A percentile compares a stretch with the other conserved stretches of the same genome.
Conservation (phyloP, 2,888 invertebrate genomes). For the Ethmia dodecea region DNA sequence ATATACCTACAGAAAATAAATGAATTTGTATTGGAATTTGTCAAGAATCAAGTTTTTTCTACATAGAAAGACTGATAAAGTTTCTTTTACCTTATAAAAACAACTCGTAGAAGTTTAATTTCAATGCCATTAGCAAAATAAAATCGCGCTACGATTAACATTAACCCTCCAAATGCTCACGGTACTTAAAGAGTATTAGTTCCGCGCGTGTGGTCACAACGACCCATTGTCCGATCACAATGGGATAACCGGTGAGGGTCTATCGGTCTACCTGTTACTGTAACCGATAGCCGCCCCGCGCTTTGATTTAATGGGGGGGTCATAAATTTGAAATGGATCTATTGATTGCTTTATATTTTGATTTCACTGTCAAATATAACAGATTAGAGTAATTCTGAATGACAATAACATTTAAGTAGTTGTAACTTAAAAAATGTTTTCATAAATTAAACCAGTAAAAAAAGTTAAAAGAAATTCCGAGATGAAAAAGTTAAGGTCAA, state of each 20-base stretch:
- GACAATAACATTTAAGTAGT: background rate
- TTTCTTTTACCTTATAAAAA: no score
- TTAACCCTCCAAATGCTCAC: slow-evolving; percentile 12
- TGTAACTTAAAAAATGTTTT: background rate
- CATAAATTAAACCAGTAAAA: background rate
- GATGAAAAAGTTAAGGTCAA: no score
- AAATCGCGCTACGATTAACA: slow-evolving; percentile 12
- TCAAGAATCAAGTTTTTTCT: no score
- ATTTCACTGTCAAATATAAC: background rate
- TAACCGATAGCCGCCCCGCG: slow-evolving; percentile 5
- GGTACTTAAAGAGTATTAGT: slow-evolving; percentile 16
- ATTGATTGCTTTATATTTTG: background rate
- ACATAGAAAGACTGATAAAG: no score
- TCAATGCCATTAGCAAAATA: slow-evolving; percentile 12
- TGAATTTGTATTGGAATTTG: no score
- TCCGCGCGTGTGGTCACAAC: slow-evolving; percentile 15
- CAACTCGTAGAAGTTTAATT: no score
- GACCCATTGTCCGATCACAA: slow-evolving; percentile 5
- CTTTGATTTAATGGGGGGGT: slow-evolving; percentile 3
- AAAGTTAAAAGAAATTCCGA: background rate
- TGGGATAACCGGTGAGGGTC: slow-evolving; percentile 6
- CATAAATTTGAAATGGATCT: slow-evolving; percentile 5
- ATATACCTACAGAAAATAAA: no score
- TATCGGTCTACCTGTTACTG: slow-evolving; percentile 6
- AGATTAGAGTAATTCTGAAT: background rate